phyloP scores from a whole-genome alignment of 2,888 invertebrate genomes.

The Drosophila monieri region DNA sequence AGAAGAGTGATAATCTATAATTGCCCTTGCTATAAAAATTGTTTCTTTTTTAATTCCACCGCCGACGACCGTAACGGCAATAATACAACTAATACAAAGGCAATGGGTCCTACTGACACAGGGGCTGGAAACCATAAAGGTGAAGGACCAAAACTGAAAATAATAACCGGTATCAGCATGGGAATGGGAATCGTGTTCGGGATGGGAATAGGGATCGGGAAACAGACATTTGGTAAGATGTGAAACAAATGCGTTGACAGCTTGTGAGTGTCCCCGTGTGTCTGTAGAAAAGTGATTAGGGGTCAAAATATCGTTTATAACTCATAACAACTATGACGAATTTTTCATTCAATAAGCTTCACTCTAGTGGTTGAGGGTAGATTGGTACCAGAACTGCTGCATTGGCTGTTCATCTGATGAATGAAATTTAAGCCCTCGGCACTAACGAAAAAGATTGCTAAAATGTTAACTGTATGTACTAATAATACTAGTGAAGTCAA shows the following conservation, averaged over 20 bases:
- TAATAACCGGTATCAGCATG: background rate
- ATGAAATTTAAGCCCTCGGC: background rate
- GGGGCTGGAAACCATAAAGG: slow-evolving; percentile 21
- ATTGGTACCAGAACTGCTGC: background rate
- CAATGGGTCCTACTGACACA: slow-evolving; percentile 64
- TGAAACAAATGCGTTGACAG: slow-evolving; percentile 77
- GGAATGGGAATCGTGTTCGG: background rate
- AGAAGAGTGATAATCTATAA: slow-evolving; percentile 76
- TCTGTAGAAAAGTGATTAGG: slow-evolving; percentile 63
- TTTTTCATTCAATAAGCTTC: slow-evolving; percentile 53
- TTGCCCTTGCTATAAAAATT: slow-evolving; percentile 75
- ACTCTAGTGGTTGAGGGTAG: slow-evolving; percentile 7
- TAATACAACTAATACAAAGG: slow-evolving; percentile 10
- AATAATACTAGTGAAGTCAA: no score
- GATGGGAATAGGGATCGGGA: slow-evolving; percentile 9
- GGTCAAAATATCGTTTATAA: slow-evolving; percentile 77
- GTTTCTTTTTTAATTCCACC: slow-evolving; percentile 75
- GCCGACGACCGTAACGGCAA: slow-evolving; percentile 39
- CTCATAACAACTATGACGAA: slow-evolving; percentile 74
- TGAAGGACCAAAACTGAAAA: background rate
- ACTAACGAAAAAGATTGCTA: background rate
- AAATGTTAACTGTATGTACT: background rate
- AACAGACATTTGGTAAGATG: slow-evolving; percentile 71
- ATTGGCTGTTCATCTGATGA: background rate
- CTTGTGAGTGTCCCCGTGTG: slow-evolving; percentile 50